Conservation (phyloP, 2,797 vertebrate genomes). For the Siniperca scherzeri region DNA sequence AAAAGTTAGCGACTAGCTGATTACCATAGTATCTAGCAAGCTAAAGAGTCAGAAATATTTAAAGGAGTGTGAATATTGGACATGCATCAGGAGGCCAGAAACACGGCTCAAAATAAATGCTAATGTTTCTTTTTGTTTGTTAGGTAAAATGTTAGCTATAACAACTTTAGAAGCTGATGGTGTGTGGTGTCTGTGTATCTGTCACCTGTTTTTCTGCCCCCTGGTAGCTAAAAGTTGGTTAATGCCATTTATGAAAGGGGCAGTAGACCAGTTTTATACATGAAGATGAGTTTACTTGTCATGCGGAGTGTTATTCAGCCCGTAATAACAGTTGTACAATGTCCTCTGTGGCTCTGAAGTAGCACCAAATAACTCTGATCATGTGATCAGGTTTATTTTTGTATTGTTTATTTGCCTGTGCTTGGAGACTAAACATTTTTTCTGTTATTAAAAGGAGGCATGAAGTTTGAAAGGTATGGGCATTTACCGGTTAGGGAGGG, state of each 20-base stretch:
- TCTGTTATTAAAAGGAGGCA: background rate
- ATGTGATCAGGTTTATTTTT: background rate
- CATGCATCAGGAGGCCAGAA: background rate
- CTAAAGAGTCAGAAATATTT: background rate
- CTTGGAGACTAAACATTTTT: background rate
- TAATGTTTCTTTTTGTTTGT: background rate
- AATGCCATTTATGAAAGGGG: background rate
- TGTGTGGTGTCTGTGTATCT: background rate
- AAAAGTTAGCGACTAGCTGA: background rate
- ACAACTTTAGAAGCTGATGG: background rate
- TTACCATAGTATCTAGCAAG: background rate
- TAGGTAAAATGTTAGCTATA: background rate
- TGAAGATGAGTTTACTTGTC: background rate
- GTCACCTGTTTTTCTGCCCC: background rate
- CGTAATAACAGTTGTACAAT: background rate
- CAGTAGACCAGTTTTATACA: background rate
- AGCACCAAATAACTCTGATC: background rate
- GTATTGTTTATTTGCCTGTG: background rate
- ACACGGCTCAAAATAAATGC: background rate
- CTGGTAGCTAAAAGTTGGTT: background rate
- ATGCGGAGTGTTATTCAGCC: background rate
- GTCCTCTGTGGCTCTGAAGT: background rate
- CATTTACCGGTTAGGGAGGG: background rate
- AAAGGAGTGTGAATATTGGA: no score
- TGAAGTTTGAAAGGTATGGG: background rate